These are phyloP conservation scores for Plodia interpunctella DNA, from an alignment of 1,140 invertebrate species.

Conservation along the genomic window DNA sequence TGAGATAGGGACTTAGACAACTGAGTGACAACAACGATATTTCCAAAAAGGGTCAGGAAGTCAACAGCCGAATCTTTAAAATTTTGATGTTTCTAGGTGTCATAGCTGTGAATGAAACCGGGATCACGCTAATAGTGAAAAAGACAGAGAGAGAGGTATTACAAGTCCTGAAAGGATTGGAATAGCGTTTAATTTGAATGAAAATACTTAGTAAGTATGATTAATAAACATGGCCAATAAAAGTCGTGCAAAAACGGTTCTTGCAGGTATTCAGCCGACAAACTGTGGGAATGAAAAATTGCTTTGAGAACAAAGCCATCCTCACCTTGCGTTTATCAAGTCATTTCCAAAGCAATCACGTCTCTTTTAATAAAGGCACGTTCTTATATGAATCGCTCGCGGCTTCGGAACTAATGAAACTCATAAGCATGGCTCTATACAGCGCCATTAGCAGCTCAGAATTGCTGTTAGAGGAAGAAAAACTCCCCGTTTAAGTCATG, in stretches of 20 bases:
- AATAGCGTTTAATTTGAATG: too few relatives aligned
- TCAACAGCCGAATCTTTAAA: too few relatives aligned
- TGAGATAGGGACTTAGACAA: too few relatives aligned
- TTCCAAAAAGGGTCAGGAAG: too few relatives aligned
- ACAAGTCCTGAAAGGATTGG: too few relatives aligned
- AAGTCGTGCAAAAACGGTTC: not conserved
- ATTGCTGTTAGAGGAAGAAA: constrained; percentile 59
- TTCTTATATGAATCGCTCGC: constrained; percentile 64
- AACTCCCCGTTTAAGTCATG: constrained; percentile 34
- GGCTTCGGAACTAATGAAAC: constrained; percentile 66
- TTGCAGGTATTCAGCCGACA: not conserved
- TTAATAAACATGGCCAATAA: not conserved
- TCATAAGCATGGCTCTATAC: constrained; percentile 66
- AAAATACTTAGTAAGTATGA: too few relatives aligned
- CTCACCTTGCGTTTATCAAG: constrained; percentile 24
- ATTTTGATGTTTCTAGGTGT: too few relatives aligned
- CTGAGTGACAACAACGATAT: too few relatives aligned
- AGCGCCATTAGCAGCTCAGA: constrained; percentile 57
- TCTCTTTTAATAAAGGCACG: constrained; percentile 66
- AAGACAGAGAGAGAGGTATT: too few relatives aligned
- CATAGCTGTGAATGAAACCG: too few relatives aligned
- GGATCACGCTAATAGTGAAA: too few relatives aligned
- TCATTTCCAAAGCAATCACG: constrained; percentile 67
- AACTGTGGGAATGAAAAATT: not conserved
- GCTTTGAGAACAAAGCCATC: constrained; percentile 4